Evolutionary conservation across 2,113 vertebrate genomes (phyloP), one percentile per base, ranked within the genome.

Genomic region (Psilopsiagon aymara): DNA sequence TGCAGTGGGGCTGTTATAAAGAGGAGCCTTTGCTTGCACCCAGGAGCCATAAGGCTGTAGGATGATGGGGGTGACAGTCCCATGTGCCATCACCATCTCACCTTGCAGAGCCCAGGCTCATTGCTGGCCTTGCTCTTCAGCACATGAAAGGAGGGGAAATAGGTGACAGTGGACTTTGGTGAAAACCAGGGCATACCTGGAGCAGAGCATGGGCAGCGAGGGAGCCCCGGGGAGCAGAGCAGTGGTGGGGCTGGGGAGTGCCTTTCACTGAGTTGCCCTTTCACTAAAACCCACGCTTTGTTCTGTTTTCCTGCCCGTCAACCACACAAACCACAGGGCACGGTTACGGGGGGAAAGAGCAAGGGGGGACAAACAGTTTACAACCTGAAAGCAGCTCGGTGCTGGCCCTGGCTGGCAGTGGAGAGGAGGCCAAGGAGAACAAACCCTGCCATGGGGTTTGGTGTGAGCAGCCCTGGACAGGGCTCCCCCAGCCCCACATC

Each of bases 21-120:
- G 44, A 55, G 0, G 3, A 83, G 62, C 62, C 37, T n/a, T 20
- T 41, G 76, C 31, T 0, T 1, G 47, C 80, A 27, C 19, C 7
- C 0, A 37, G 49, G 70, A 39, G 46, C 27, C 29, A 20, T 0
- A 1, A 52, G 67, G n/a, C 24, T 11, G 39, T 46, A 15, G 74
- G 46, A 18, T 1, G 1, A 1, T 0, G 67, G 71, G 49, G 73
- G 35, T 63, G 53, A 17, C 11, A 1, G 27, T 25, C 55, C 67
- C 60, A 23, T 0, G 0, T 15, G 68, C 17, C 53, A 39, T 49
- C 0, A 39, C 53, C 0, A 0, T 2, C 57, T 9, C 2, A 0
- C 16, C n/a, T 5, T n/a, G 31, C 14, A 73, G 23, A 24, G 7
- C 29, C 46, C 1, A 0, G 46, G 23, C 63, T 57, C 2, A 0